phyloP scores from a whole-genome alignment of 2,797 vertebrate genomes.

The Eutrigla gurnardus region DNA sequence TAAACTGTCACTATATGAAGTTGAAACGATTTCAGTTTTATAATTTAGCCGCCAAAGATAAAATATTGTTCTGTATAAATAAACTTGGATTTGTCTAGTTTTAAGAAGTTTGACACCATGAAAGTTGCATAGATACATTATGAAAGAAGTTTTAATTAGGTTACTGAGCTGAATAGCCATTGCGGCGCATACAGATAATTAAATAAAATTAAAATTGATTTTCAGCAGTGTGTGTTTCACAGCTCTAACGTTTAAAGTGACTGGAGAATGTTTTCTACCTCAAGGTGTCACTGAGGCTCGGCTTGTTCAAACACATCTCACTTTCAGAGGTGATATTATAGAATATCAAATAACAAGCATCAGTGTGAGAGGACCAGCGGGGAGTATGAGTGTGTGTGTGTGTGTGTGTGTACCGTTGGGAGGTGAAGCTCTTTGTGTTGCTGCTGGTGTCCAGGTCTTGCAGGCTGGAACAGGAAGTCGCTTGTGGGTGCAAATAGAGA shows the following conservation, averaged over 20 bases:
- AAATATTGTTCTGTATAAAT: constrained; percentile 35
- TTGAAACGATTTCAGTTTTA: constrained; percentile 39
- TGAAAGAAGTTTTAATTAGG: constrained; percentile 53
- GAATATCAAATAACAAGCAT: constrained; percentile 19
- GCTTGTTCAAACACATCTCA: constrained; percentile 29
- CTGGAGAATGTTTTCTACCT: constrained; percentile 76
- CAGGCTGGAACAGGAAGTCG: constrained; percentile 54
- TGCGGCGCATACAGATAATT: constrained; percentile 24
- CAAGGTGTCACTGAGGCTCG: constrained; percentile 65
- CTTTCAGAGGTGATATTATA: constrained; percentile 41
- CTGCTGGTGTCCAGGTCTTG: constrained; percentile 54
- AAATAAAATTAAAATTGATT: neutral
- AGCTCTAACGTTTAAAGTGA: constrained; percentile 46
- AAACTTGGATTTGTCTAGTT: constrained; percentile 48
- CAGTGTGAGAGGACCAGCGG: constrained; percentile 33
- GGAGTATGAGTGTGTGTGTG: constrained; percentile 4
- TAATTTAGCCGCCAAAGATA: constrained; percentile 61
- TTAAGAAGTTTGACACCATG: constrained; percentile 44
- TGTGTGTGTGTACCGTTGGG: constrained; percentile 18
- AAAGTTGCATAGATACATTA: constrained; percentile 50
- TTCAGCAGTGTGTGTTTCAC: constrained; percentile 42
- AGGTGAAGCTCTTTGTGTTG: no score
- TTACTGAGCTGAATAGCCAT: constrained; percentile 56
- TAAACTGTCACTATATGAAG: constrained; percentile 27
- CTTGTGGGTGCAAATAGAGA: constrained; percentile 61